Percentiles rank a stretch among this genome's conserved stretches.
These are phyloP conservation scores for Actenoides lindsayi DNA, from an alignment of 2,113 vertebrate genomes.

Conservation along the genomic window DNA sequence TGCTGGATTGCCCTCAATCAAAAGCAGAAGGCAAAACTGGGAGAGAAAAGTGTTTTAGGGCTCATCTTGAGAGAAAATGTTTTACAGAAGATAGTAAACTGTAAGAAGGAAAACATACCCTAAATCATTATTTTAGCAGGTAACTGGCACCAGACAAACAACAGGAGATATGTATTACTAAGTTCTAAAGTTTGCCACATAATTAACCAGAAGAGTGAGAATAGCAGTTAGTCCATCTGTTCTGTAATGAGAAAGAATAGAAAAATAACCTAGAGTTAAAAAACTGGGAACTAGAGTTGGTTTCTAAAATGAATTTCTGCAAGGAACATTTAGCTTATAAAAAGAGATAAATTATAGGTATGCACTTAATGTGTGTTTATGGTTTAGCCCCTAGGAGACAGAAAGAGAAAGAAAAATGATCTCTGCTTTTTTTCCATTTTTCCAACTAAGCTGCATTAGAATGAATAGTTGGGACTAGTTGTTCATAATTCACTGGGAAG, in stretches of 20 bases:
- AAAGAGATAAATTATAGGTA: constrained; percentile 21
- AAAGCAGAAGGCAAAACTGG: background rate
- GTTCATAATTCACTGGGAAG: background rate
- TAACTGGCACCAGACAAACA: background rate
- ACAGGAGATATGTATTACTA: background rate
- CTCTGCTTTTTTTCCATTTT: background rate
- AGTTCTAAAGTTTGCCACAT: background rate
- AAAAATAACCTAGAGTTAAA: background rate
- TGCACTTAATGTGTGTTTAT: background rate
- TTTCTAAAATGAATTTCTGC: background rate
- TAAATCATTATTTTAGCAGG: background rate
- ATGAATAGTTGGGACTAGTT: background rate
- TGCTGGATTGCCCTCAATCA: background rate
- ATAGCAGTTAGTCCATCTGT: background rate
- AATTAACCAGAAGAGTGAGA: background rate
- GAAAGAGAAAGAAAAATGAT: background rate
- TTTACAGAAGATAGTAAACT: background rate
- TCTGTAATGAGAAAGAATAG: background rate
- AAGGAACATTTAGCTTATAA: constrained; percentile 9
- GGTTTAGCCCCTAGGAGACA: background rate
- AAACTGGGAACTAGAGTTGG: background rate
- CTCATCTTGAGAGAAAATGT: background rate
- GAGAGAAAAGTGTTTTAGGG: background rate
- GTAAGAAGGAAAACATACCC: background rate
- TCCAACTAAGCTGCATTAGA: background rate